These are phyloP conservation scores for Leptopilina drosophilae DNA, from an alignment of 2,888 invertebrate species.

Conservation along the genomic window DNA sequence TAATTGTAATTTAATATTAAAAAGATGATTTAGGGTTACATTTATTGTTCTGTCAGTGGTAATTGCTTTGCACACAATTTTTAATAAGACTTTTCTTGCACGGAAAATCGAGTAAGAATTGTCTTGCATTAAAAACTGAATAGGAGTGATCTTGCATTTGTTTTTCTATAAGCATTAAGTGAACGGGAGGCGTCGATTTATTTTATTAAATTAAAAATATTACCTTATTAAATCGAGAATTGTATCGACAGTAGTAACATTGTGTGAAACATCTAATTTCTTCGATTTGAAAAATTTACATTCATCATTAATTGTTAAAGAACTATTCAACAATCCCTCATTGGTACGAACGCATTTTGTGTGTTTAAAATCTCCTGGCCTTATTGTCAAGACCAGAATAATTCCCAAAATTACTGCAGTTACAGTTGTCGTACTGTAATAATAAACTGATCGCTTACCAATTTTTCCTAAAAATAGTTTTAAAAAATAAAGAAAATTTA, in stretches of 20 bases:
- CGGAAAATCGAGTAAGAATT: too few species aligned
- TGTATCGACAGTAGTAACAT: conserved; percentile 89
- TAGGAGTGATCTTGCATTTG: too few species aligned
- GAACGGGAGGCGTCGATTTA: too few species aligned
- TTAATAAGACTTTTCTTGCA: too few species aligned
- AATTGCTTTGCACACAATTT: too few species aligned
- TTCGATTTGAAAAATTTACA: conserved; percentile 44
- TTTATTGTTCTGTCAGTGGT: too few species aligned
- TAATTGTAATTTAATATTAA: too few species aligned
- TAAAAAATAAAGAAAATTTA: not conserved
- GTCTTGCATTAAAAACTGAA: too few species aligned
- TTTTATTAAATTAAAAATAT: not conserved
- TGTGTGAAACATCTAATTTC: conserved; percentile 34
- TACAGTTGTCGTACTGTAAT: conserved; percentile 95
- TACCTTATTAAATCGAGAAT: conserved; percentile 93
- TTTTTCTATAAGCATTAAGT: too few species aligned
- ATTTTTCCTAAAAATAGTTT: conserved; percentile 63
- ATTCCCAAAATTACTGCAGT: conserved; percentile 94
- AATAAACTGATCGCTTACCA: conserved; percentile 76
- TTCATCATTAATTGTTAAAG: not conserved
- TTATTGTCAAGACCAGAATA: conserved; percentile 90
- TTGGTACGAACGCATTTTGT: conserved; percentile 28
- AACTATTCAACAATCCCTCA: conserved; percentile 43
- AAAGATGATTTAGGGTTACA: too few species aligned
- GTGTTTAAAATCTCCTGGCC: conserved; percentile 83